These are phyloP conservation scores for Cettia cetti DNA, from an alignment of 2,113 vertebrate species.

Conservation along the genomic window DNA sequence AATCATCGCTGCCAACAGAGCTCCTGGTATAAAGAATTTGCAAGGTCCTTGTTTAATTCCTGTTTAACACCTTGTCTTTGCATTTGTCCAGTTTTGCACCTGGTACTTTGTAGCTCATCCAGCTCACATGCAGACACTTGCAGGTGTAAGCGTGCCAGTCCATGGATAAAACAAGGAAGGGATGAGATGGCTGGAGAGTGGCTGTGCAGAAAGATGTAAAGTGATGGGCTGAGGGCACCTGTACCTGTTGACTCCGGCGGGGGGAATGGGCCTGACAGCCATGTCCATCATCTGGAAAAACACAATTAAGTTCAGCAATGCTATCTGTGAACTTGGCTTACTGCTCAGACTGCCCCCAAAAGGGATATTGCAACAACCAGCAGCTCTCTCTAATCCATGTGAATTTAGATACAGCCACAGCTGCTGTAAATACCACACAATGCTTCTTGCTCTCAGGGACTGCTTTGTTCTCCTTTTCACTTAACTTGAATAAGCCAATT, in stretches of 20 bases:
- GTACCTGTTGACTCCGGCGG: neutral
- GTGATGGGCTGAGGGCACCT: neutral
- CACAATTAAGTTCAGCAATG: neutral
- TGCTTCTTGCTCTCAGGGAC: neutral
- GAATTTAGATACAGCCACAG: neutral
- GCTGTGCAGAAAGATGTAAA: accelerated
- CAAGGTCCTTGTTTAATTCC: neutral
- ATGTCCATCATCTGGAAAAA: neutral
- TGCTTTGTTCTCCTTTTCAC: neutral
- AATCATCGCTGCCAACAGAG: neutral
- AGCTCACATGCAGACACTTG: neutral
- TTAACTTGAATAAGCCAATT: neutral
- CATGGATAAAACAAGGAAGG: neutral
- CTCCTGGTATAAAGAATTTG: neutral
- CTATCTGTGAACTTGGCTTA: neutral
- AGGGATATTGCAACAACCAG: neutral
- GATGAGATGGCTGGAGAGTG: neutral
- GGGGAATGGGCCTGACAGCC: neutral
- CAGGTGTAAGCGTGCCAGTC: neutral
- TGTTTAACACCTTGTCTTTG: neutral
- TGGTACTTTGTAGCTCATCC: neutral
- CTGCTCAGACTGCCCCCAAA: neutral
- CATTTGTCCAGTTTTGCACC: neutral
- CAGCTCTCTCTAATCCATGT: neutral
- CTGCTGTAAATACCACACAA: neutral